A percentile compares a stretch with the other conserved stretches of the same genome.
These are phyloP conservation scores for Schmidtea mediterranea DNA, from an alignment of 1,140 invertebrate species.

Conservation along the genomic window DNA sequence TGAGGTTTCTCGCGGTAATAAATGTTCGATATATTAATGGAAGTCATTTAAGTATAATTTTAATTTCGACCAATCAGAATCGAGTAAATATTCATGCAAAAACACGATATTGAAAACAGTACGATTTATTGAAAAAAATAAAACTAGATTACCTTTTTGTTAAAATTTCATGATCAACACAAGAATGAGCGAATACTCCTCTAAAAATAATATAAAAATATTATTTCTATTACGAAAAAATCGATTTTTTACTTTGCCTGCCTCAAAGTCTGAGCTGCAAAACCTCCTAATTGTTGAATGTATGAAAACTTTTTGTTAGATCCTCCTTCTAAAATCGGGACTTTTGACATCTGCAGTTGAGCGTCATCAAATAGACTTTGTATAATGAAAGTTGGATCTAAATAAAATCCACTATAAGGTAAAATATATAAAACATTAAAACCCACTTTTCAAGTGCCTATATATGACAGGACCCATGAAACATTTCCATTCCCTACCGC, in stretches of 20 bases:
- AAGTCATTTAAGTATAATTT: no score
- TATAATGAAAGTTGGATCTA: not conserved
- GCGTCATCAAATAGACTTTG: not conserved
- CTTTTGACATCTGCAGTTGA: not conserved
- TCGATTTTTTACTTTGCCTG: not conserved
- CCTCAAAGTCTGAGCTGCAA: not conserved
- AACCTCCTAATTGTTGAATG: not conserved
- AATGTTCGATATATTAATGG: no score
- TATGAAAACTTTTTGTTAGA: not conserved
- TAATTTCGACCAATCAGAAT: not conserved
- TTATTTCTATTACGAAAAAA: not conserved
- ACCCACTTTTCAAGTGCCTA: no score
- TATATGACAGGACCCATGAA: no score
- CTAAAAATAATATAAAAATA: not conserved
- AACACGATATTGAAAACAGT: not conserved
- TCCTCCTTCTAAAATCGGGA: not conserved
- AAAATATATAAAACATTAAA: no score
- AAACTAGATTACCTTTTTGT: not conserved
- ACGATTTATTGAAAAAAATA: not conserved
- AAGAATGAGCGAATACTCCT: constrained; percentile 1
- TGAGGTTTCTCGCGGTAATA: no score
- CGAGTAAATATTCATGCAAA: not conserved
- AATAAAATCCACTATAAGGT: no score
- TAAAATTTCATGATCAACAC: constrained; percentile 2
- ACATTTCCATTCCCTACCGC: no score